A percentile compares a stretch with the other conserved stretches of the same genome.
phyloP scores from a whole-genome alignment of 2,797 vertebrate species.

The Microchirus variegatus region DNA sequence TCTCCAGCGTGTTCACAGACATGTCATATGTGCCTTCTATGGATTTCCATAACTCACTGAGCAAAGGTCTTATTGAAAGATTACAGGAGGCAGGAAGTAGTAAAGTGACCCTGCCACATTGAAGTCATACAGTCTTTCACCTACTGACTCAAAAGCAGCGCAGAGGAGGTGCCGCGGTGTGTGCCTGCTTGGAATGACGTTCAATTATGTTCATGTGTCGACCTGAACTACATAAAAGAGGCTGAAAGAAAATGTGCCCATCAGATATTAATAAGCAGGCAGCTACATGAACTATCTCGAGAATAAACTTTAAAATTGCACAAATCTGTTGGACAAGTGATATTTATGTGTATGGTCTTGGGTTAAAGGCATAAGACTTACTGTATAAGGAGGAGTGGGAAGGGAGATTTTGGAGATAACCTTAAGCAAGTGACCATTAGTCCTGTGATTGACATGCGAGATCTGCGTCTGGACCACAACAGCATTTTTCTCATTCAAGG shows the following conservation, averaged over 20 bases:
- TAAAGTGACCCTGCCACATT: constrained; percentile 31
- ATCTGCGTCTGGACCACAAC: constrained; percentile 93
- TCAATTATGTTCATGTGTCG: constrained; percentile 24
- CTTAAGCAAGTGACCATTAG: constrained; percentile 89
- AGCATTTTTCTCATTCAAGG: constrained; percentile 89
- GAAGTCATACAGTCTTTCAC: constrained; percentile 35
- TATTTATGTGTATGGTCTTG: constrained; percentile 8
- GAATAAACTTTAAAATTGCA: constrained; percentile 12
- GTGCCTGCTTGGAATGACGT: constrained; percentile 13
- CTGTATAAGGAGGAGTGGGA: constrained; percentile 95
- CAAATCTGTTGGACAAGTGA: neutral
- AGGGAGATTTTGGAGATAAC: constrained; percentile 96
- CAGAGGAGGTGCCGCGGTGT: constrained; percentile 1
- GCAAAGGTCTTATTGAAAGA: constrained; percentile 68
- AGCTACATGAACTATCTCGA: neutral
- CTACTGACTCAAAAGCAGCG: constrained; percentile 13
- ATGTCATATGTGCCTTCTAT: constrained; percentile 27
- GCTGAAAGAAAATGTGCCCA: constrained; percentile 11
- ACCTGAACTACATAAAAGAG: constrained; percentile 28
- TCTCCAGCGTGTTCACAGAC: neutral
- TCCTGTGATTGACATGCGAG: constrained; percentile 87
- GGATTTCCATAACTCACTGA: constrained; percentile 63
- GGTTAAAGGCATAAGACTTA: constrained; percentile 80
- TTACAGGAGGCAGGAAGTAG: constrained; percentile 49
- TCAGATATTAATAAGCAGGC: constrained; percentile 38